Evolutionary conservation across 2,797 vertebrate genomes (phyloP).

Genomic region (Adelosebastes latens): DNA sequence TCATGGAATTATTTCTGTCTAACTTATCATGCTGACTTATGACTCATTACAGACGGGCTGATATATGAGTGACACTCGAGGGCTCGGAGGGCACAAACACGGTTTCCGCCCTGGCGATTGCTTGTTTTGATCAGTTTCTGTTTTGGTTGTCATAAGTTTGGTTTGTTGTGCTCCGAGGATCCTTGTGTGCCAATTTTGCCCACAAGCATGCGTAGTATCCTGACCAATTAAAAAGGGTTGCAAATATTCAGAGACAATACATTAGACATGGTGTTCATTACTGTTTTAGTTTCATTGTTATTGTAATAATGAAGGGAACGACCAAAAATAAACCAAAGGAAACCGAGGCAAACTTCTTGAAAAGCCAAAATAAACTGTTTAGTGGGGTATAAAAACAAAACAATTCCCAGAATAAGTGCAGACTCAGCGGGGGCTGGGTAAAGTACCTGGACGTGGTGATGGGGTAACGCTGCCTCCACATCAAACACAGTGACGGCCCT

Average conservation of each 20-base stretch:
- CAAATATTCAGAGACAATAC: conserved; percentile 26
- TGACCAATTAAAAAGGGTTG: conserved; percentile 24
- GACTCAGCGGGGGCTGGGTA: conserved; percentile 63
- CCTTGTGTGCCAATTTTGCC: conserved; percentile 2
- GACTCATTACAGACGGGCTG: conserved; percentile 35
- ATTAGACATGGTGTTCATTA: neutral
- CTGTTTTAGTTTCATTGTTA: conserved; percentile 32
- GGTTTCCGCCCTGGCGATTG: neutral
- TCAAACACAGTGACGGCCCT: conserved; percentile 52
- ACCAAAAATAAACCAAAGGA: conserved; percentile 21
- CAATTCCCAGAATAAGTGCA: conserved; percentile 60
- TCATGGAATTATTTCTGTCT: conserved; percentile 37
- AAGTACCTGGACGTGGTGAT: conserved; percentile 72
- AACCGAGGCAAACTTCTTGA: conserved; percentile 23
- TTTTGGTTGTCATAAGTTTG: conserved; percentile 35
- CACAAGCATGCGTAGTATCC: conserved; percentile 32
- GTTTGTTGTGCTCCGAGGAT: conserved; percentile 10
- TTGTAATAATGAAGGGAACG: conserved; percentile 19
- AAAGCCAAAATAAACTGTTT: conserved; percentile 47
- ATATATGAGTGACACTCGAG: conserved; percentile 16
- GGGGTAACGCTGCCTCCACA: conserved; percentile 58
- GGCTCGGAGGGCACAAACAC: neutral
- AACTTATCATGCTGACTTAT: conserved; percentile 26
- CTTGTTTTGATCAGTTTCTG: conserved; percentile 37
- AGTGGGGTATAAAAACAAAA: conserved; percentile 58